Evolutionary conservation across 2,797 vertebrate species (phyloP).

Genomic region (Leptodactylus fallax): DNA sequence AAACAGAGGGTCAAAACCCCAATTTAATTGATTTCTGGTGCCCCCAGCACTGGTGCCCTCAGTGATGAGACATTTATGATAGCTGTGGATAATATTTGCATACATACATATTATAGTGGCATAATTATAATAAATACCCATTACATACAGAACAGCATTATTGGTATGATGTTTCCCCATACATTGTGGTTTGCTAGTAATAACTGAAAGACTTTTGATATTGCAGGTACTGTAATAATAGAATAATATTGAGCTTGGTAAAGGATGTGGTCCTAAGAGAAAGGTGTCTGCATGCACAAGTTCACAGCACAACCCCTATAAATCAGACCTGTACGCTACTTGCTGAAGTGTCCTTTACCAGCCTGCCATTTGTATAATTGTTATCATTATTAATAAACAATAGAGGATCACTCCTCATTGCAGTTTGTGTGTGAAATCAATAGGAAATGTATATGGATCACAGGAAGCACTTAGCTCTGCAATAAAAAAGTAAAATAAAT

Average conservation of each 20-base stretch:
- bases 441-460: conserved; percentile 62
- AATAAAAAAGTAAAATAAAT: conserved; percentile 59
- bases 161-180: neutral
- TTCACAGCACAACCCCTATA: conserved; percentile 29
- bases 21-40: no score
- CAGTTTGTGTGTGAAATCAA: conserved; percentile 60
- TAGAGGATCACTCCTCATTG: conserved; percentile 47
- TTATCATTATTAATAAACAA: conserved; percentile 62
- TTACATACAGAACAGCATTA: neutral
- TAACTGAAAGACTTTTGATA: neutral
- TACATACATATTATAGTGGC: no score
- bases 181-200: neutral
- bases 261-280: conserved; percentile 36
- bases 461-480: conserved; percentile 63
- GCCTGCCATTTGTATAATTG: conserved; percentile 59
- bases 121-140: no score
- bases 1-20: no score
- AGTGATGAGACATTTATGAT: no score
- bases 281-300: conserved; percentile 43
- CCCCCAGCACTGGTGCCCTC: no score
- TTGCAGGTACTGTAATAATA: conserved; percentile 14
- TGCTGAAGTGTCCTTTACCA: conserved; percentile 54
- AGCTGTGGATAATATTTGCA: no score
- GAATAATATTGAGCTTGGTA: conserved; percentile 20
- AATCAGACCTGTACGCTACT: conserved; percentile 19